Conservation (phyloP, 1,140 invertebrate species). For the Oedothorax gibbosus region DNA sequence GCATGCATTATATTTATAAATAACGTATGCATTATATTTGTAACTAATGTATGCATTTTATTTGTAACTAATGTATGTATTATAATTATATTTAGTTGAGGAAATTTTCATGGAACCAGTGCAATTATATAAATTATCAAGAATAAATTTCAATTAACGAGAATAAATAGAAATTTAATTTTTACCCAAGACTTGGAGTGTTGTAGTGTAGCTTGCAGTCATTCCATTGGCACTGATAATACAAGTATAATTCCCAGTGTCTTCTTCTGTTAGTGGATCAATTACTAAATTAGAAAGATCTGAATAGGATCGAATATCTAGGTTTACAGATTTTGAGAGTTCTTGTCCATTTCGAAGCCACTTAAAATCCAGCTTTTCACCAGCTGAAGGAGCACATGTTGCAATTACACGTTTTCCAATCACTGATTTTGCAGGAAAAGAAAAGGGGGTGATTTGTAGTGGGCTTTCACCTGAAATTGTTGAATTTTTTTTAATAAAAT, state of each 20-base stretch:
- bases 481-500: neutral
- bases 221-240: neutral
- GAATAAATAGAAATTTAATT: neutral
- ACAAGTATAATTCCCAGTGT: conserved; percentile 47
- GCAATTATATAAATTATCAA: neutral
- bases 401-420: conserved; percentile 37
- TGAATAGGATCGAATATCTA: conserved; percentile 3
- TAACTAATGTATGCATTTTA: too few relatives aligned
- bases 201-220: conserved; percentile 15
- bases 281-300: conserved; percentile 24
- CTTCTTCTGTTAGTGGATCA: conserved; percentile 36
- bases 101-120: neutral
- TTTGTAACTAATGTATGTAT: neutral
- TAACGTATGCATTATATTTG: neutral
- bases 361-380: conserved; percentile 39
- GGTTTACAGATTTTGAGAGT: neutral
- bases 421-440: conserved; percentile 26
- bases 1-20: too few relatives aligned
- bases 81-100: neutral
- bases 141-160: neutral
- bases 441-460: conserved; percentile 33
- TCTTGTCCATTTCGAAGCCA: conserved; percentile 35
- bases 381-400: conserved; percentile 31
- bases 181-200: conserved; percentile 23
- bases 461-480: neutral